Evolutionary conservation across 1,140 invertebrate species (phyloP).

Genomic region (Neomicropteryx cornuta): DNA sequence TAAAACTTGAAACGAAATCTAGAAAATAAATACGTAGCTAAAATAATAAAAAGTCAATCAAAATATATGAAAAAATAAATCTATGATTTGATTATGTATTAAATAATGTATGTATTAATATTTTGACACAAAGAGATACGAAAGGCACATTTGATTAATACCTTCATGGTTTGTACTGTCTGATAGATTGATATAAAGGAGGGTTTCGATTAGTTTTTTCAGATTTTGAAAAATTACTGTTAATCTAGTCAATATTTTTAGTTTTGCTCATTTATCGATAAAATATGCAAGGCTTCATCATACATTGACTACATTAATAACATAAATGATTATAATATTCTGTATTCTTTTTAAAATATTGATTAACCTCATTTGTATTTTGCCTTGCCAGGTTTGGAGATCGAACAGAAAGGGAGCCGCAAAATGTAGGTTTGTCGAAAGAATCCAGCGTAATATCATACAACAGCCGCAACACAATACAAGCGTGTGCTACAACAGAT

Average conservation of each 20-base stretch:
- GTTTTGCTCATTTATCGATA: too few species aligned
- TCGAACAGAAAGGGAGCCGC: conserved; percentile 52
- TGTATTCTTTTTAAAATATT: conserved; percentile 1
- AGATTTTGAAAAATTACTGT: too few species aligned
- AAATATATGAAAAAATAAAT: neutral
- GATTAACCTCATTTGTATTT: conserved; percentile 40
- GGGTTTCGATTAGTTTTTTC: neutral
- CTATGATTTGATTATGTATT: neutral
- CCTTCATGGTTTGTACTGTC: too few species aligned
- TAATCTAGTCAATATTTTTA: too few species aligned
- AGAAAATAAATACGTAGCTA: too few species aligned
- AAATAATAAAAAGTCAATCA: conserved; percentile 2
- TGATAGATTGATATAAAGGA: too few species aligned
- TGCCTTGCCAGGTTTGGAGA: conserved; percentile 45
- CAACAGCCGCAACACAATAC: conserved; percentile 69
- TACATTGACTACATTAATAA: too few species aligned
- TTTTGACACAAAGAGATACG: too few species aligned
- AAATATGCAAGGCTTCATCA: too few species aligned
- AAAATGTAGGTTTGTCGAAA: conserved; percentile 73
- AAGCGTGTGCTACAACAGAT: conserved; percentile 58
- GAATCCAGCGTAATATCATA: conserved; percentile 88
- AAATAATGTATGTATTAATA: too few species aligned
- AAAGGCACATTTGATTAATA: too few species aligned
- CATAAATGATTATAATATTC: conserved; percentile 3
- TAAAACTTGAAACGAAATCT: too few species aligned